Percentiles rank a stretch among this genome's conserved stretches.
Conservation (phyloP, 2,113 vertebrate genomes). For the Galemys pyrenaicus region DNA sequence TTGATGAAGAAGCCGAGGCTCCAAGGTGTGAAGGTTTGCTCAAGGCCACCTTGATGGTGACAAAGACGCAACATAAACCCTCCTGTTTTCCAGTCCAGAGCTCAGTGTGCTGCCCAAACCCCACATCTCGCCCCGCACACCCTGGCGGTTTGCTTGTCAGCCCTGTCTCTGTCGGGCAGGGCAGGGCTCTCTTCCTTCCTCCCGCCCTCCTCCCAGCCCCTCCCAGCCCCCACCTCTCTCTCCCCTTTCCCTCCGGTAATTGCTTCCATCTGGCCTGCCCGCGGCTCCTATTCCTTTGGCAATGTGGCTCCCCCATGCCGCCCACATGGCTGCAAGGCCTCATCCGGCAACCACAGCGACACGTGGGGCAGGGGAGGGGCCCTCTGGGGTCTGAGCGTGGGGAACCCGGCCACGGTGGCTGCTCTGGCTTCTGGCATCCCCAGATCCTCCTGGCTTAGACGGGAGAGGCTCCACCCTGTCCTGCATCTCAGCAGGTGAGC, state of each 20-base stretch:
- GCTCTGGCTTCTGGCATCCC: background rate
- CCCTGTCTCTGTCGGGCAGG: background rate
- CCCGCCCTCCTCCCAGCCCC: background rate
- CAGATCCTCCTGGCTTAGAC: background rate
- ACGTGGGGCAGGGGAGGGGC: background rate
- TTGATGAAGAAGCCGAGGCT: background rate
- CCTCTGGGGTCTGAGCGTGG: background rate
- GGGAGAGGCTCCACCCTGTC: background rate
- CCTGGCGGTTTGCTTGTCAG: background rate
- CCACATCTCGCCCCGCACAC: background rate
- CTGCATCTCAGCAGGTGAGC: background rate
- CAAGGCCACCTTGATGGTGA: background rate
- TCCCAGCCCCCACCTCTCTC: slow-evolving; percentile 15
- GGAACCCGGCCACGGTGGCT: background rate
- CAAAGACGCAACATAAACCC: background rate
- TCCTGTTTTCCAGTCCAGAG: background rate
- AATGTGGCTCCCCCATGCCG: background rate
- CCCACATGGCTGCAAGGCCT: slow-evolving; percentile 62
- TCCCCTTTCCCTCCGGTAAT: slow-evolving; percentile 43
- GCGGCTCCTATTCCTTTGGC: slow-evolving; percentile 52
- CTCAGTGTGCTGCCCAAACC: background rate
- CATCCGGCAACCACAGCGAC: background rate
- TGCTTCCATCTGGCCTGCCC: slow-evolving; percentile 74
- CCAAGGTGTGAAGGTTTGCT: background rate
- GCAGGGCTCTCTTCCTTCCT: background rate